Base-by-base conservation (phyloP, 2,888 invertebrate species). In the Cephus nigrinus region DNA sequence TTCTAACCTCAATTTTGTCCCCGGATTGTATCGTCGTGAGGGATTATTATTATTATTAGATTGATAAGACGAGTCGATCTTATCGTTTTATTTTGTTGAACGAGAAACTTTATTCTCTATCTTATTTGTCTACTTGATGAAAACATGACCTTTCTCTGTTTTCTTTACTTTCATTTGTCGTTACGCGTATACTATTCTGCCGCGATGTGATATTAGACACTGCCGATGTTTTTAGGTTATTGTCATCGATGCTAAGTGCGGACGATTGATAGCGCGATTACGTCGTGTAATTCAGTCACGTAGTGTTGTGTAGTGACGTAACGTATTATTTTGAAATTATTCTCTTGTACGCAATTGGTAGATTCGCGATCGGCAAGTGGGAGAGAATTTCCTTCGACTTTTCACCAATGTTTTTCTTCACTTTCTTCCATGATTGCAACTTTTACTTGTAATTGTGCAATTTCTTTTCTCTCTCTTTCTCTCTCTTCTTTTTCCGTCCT, bases 201-300 rank as follows among this genome's bases (percentile, higher is more conserved):
- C 35, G 73, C 71, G 71, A 79, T 36, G 79, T 78, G 78, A 82
- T 77, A 79, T 75, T 35, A 79, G 74, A 80, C 73, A 79, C 79
- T 80, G 79, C 80, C 82, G 71, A 71, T 71, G 30, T 30, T 35
- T 35, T 55, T 55, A 55, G 23, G 55, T 55, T 55, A 55, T 55
- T 34, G 9, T 74, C 35, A 11, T 74, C 74, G 74, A 75, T 36
- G 75, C 75, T 5, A 9, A 55, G 23, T 55, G 9, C 55, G 55
- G 9, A 23, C 23, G 23, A 55, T 55, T 55, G 55, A 23, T 55
- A 55, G 9, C 55, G 55, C 23, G 40, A 40, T 40, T 40, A 23
- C 1, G 40, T 15, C 40, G 15, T 40, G 4, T 5, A 1, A 40
- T 15, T 5, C 15, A 15, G 40, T 15, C 40, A 15, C 4, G 40